phyloP scores from a whole-genome alignment of 64 coral and sea anemone genomes.

The Acropora yongei region DNA sequence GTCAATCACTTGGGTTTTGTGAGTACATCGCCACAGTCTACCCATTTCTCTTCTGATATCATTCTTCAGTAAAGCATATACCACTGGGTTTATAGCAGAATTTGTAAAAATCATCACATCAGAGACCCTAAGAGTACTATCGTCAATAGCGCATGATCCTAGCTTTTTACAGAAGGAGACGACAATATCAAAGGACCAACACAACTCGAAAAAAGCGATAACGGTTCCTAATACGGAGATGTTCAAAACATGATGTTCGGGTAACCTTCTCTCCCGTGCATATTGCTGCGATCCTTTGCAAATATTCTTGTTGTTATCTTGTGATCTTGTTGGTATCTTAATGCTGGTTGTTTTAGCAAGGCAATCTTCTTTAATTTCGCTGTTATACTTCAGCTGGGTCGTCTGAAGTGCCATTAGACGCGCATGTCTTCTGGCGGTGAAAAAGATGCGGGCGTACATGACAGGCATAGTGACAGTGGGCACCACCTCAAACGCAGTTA shows the following conservation, averaged over 20 bases:
- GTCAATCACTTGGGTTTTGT: neutral
- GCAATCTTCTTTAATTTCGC: neutral
- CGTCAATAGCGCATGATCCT: slow-evolving; percentile 27
- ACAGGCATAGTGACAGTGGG: slow-evolving; percentile 56
- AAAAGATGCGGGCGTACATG: slow-evolving; percentile 43
- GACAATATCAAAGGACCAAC: slow-evolving; percentile 62
- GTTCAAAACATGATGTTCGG: neutral
- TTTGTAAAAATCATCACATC: slow-evolving; percentile 61
- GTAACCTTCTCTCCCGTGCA: neutral
- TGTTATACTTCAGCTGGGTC: slow-evolving; percentile 7
- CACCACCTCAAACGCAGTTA: slow-evolving; percentile 51
- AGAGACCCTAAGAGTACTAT: slow-evolving; percentile 18
- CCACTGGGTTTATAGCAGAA: slow-evolving; percentile 51
- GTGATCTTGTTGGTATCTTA: neutral
- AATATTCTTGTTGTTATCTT: neutral
- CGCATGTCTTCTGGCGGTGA: slow-evolving; percentile 28
- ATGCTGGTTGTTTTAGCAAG: neutral
- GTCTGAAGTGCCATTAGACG: neutral
- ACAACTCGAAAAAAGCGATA: slow-evolving; percentile 45
- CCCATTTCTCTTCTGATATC: slow-evolving; percentile 41
- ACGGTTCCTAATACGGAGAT: slow-evolving; percentile 55
- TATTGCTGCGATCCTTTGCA: no score
- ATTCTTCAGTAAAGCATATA: slow-evolving; percentile 67
- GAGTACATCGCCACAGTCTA: neutral
- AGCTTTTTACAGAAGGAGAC: slow-evolving; percentile 53